Base-by-base conservation (phyloP, 2,888 invertebrate genomes). In the Tromatobia lineatoria region DNA sequence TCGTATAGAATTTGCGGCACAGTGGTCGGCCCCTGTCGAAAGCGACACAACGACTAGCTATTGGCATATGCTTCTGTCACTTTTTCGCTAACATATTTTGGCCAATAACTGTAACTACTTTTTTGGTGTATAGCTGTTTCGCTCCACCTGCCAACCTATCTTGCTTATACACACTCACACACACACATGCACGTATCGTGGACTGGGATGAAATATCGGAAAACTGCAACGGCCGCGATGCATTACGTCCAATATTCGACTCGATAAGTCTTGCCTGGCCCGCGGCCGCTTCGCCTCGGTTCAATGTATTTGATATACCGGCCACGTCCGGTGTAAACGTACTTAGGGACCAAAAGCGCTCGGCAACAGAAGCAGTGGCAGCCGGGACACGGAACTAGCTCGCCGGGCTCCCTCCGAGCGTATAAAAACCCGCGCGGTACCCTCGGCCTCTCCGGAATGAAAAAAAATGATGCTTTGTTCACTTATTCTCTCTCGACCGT, bases 241-340 rank as follows among this genome's bases (percentile, higher is more conserved):
- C 85, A 83, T 83, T 85, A 71, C 83, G 79, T 79, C 82, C 87
- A 87, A 89, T 88, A 89, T 88, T 89, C 87, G 83, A 71, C 66
- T 82, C 88, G 87, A 88, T 88, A 88, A 87, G 88, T 88, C 85
- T 85, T 77, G 42, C 71, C 76, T 71, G 71, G 29, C 57, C 42
- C 38, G 84, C 69, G 70, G 79, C 64, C 71, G 79, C 34, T 67
- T 79, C 70, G 69, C 66, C 47, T 57, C 61, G 47, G 71, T 83
- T 82, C 81, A 75, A 83, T 82, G 83, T 85, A 80, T 83, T 85
- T 83, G 59, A 87, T 77, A 87, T 71, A 84, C 80, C 76, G 86
- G 81, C 85, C 87, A 87, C 87, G 87, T 87, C 70, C 82, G 57
- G 80, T 87, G 87, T 86, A 87, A 87, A 87, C 86, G 87, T 86